phyloP scores from a whole-genome alignment of 2,888 invertebrate species.

The Hemithea aestivaria region DNA sequence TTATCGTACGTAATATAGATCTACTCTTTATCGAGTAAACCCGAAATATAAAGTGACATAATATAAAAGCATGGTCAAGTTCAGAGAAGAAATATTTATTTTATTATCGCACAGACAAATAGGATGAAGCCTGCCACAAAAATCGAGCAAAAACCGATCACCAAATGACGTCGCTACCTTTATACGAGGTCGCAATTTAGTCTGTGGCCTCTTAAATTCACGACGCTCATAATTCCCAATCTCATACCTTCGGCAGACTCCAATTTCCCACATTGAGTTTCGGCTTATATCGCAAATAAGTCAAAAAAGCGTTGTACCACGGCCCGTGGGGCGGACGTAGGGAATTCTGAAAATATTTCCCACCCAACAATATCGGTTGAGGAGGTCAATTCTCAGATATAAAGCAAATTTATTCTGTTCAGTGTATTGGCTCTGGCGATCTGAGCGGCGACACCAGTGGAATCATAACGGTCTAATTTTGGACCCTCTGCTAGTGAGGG shows the following conservation, averaged over 20 bases:
- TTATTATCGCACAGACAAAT: no score
- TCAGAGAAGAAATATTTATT: no score
- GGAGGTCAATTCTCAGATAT: slow-evolving; percentile 73
- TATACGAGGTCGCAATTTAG: slow-evolving; percentile 17
- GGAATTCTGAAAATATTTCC: slow-evolving; percentile 60
- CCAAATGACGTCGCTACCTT: slow-evolving; percentile 9
- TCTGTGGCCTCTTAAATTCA: slow-evolving; percentile 20
- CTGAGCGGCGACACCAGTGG: slow-evolving; percentile 67
- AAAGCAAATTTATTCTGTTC: slow-evolving; percentile 77
- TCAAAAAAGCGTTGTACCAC: slow-evolving; percentile 43
- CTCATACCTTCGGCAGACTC: slow-evolving; percentile 41
- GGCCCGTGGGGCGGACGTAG: slow-evolving; percentile 37
- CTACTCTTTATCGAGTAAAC: no score
- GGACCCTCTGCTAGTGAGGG: slow-evolving; percentile 39
- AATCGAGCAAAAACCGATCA: slow-evolving; percentile 5
- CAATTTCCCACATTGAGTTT: slow-evolving; percentile 47
- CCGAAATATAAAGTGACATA: no score
- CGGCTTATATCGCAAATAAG: slow-evolving; percentile 48
- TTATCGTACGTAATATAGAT: no score
- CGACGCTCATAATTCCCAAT: slow-evolving; percentile 29
- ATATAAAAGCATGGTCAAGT: no score
- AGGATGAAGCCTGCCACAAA: no score
- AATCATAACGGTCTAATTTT: slow-evolving; percentile 77
- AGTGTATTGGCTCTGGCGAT: slow-evolving; percentile 76
- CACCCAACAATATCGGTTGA: slow-evolving; percentile 71